Base-by-base conservation (phyloP, 2,888 invertebrate genomes). In the Lampropteryx suffumata region DNA sequence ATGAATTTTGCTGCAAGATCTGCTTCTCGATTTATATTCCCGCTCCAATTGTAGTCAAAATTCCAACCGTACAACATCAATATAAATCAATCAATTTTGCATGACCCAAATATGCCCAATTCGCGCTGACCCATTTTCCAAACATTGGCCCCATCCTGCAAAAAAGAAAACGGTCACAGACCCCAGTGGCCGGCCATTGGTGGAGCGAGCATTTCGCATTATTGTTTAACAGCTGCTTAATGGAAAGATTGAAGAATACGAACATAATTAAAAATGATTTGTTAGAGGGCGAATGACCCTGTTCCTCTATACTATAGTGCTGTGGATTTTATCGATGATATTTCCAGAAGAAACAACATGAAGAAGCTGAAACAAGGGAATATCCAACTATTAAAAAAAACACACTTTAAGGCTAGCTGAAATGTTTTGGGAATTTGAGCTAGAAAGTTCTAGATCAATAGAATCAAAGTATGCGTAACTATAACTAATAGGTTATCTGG, bases 241-340 rank as follows among this genome's bases (percentile, higher is more conserved):
- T 84, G 81, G 76, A 75, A 82, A 79, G 80, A 88, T 86, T 84
- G 83, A 79, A 80, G 79, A 77, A 79, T 79, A 79, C 73, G 71
- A 76, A 84, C 79, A 87, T 71, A 89, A 89, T 88, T 89, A 89
- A 89, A 88, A 89, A 86, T 87, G 84, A 86, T 82, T 87, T 85
- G 84, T 82, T 72, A 58, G 82, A 79, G 79, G 88, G 88, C 79
- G 81, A 86, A 84, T 82, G 86, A 84, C 86, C 87, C 75, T 84
- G 79, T 79, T 82, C 72, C 70, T 72, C 57, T 14, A 26, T 80
- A 86, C 84, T n/a, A n/a, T 75, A 85, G 39, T 76, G 83, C 40
- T 17, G 39, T 50, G 53, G 40, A 37, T 46, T 50, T 36, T 55
- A 42, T 66, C 67, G 64, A 67, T 50, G 4, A 17, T 17, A 17